Evolutionary conservation across 2,113 vertebrate genomes (phyloP).

Genomic region (Megaceryle torquata): DNA sequence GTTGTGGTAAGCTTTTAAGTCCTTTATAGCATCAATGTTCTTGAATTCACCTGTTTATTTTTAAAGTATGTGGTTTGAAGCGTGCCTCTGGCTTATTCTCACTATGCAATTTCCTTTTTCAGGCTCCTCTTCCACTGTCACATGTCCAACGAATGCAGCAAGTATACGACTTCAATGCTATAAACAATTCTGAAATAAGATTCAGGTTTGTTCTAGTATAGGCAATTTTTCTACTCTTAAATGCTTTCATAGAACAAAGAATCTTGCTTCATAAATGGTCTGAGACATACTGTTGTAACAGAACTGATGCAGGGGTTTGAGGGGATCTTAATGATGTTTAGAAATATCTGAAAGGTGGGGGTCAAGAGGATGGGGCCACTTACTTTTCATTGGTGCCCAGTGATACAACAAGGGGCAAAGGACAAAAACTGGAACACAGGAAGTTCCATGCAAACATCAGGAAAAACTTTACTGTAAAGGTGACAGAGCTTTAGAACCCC

Average conservation of each 20-base stretch:
- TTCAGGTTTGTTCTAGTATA: constrained; percentile 78
- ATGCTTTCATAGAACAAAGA: neutral
- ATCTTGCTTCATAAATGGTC: neutral
- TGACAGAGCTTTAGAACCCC: too few relatives aligned
- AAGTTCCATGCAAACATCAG: too few relatives aligned
- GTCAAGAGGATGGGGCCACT: too few relatives aligned
- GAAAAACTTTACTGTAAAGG: too few relatives aligned
- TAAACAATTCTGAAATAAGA: constrained; percentile 90
- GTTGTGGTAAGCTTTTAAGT: neutral
- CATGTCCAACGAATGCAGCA: constrained; percentile 92
- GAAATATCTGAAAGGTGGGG: too few relatives aligned
- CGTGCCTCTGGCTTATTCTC: neutral
- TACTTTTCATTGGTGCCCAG: too few relatives aligned
- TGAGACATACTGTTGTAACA: neutral
- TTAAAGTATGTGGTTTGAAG: neutral
- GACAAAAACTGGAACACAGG: too few relatives aligned
- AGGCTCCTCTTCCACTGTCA: constrained; percentile 85
- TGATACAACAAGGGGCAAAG: too few relatives aligned
- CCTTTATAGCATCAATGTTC: neutral
- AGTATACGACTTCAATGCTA: constrained; percentile 84
- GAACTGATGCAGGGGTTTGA: neutral
- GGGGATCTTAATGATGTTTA: neutral
- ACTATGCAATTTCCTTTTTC: constrained; percentile 17
- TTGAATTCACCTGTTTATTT: neutral
- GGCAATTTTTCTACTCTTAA: neutral